Conservation (phyloP, 2,113 vertebrate genomes). For the Pomatorhinus ruficollis region DNA sequence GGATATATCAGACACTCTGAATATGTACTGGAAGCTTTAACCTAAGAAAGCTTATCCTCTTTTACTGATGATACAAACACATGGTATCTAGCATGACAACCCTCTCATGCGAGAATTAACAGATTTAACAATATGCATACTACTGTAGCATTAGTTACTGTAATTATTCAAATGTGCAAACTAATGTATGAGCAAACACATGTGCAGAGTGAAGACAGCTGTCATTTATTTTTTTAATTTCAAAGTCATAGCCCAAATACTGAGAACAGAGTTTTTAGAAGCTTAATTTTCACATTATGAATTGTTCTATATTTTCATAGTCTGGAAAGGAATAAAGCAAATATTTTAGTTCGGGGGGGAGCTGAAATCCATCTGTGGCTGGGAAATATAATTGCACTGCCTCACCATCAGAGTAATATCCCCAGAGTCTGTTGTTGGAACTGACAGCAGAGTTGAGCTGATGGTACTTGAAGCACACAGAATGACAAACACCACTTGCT, state of each 20-base stretch:
- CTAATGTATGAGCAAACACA: not conserved
- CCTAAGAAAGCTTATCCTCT: not conserved
- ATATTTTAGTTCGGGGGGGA: slow-evolving; percentile 12
- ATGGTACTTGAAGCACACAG: not conserved
- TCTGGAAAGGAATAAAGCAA: slow-evolving; percentile 35
- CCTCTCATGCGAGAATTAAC: not conserved
- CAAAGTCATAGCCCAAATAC: slow-evolving; percentile 23
- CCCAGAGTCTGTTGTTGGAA: not conserved
- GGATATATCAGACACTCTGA: not conserved
- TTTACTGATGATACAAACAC: not conserved
- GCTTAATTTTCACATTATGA: not conserved
- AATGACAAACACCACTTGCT: not conserved
- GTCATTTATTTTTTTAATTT: slow-evolving; percentile 1
- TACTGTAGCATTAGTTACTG: not conserved
- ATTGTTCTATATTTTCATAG: slow-evolving; percentile 28
- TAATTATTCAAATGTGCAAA: slow-evolving; percentile 12
- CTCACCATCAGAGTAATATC: not conserved
- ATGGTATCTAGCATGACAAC: not conserved
- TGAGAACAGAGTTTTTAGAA: not conserved
- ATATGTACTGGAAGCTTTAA: not conserved
- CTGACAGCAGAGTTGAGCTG: not conserved
- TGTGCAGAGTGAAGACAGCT: not conserved
- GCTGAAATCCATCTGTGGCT: slow-evolving; percentile 29
- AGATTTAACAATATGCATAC: not conserved
- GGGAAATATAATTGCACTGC: not conserved